Evolutionary conservation across 1,140 invertebrate species (phyloP), one percentile per base, ranked within the genome.

Genomic region (Anadara kagoshimensis): DNA sequence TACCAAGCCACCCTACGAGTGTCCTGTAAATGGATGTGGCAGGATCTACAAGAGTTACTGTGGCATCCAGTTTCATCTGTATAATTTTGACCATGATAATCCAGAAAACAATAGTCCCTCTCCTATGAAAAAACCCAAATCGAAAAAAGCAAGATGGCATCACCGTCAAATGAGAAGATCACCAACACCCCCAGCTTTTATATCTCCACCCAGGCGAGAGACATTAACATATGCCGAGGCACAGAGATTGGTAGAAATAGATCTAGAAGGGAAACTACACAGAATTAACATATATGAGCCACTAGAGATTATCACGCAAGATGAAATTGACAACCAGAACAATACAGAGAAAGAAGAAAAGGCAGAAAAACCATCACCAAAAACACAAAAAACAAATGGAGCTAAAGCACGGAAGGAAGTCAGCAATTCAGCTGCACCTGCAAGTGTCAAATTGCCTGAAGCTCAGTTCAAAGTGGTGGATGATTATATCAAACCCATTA

Each of bases 31-130:
- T 81, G 93, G 94, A 73, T 97, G 95, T 90, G 94, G 93, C 56
- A 94, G 94, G 89, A 92, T 94, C 24, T 96, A 96, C 87, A 95
- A 95, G 89, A 95, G 94, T 76, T 92, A 95, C 69, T 93, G 93
- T 85, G 95, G 95, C 0, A 92, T 97, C 76, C 94, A 95, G 84
- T 95, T 94, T 88, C 95, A 97, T 88, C 89, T 96, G 73, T 93
- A 93, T 69, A 95, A 95, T 84, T 94, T 93, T 89, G 94, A 96
- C 87, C 95, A 96, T 86, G 93, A 94, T 29, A 88, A 86, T 79
- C 86, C 88, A 61, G 88, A 89, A 51, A 86, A 82, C 69, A 79
- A 78, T 59, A 59, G 75, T 12, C 76, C 79, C 20, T 78, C 82
- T 45, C 78, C 83, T 4, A 71, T 69, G 43, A 79, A 81, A 44